Conservation (phyloP, 2,888 invertebrate species). For the Pterobdella sp. region DNA sequence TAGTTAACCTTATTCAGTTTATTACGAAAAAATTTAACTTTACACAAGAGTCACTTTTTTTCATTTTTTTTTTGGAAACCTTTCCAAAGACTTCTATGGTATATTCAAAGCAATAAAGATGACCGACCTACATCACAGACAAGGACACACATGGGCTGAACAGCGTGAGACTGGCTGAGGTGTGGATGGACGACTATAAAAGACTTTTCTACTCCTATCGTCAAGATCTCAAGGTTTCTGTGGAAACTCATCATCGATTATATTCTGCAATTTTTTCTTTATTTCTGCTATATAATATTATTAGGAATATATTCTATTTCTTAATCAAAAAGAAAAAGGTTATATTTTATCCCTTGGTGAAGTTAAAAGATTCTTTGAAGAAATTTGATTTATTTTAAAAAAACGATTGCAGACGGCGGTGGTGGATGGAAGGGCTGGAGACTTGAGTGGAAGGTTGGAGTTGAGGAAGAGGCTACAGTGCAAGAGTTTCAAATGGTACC, state of each 20-base stretch:
- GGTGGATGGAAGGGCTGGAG: slow-evolving; percentile 59
- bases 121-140: slow-evolving; percentile 26
- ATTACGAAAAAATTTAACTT: too few relatives aligned
- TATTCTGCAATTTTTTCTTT: not conserved
- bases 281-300: too few relatives aligned
- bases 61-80: not conserved
- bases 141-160: slow-evolving; percentile 72
- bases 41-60: not conserved
- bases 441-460: slow-evolving; percentile 68
- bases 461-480: slow-evolving; percentile 74
- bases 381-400: too few relatives aligned
- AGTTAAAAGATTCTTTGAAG: not conserved
- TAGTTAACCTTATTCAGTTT: too few relatives aligned
- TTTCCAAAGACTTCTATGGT: not conserved
- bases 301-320: too few relatives aligned
- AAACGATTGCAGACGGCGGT: too few relatives aligned
- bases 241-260: not conserved
- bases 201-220: slow-evolving; percentile 76
- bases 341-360: not conserved
- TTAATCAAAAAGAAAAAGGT: too few relatives aligned
- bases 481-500: slow-evolving; percentile 81
- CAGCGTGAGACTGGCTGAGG: slow-evolving; percentile 83
- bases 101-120: too few relatives aligned
- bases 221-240: slow-evolving; percentile 40
- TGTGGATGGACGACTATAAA: slow-evolving; percentile 97